Conservation (phyloP, 2,113 vertebrate genomes). For the Dicentrarchus labrax region DNA sequence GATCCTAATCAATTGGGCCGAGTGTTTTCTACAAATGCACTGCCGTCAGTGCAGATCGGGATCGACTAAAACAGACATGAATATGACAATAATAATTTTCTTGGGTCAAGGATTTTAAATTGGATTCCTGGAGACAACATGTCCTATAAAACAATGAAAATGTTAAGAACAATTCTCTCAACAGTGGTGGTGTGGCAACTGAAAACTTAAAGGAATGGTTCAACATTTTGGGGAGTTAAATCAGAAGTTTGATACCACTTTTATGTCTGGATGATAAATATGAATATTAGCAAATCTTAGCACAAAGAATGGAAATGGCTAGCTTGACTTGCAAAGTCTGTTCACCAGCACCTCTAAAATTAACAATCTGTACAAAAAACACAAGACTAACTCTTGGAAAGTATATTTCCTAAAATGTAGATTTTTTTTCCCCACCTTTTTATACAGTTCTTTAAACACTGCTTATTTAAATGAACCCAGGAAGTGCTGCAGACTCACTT, state of each 20-base stretch:
- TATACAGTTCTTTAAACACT: not conserved
- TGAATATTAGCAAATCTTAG: not conserved
- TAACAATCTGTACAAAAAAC: too few species aligned
- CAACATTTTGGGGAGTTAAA: not conserved
- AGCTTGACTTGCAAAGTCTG: not conserved
- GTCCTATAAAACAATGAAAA: not conserved
- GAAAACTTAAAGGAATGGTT: not conserved
- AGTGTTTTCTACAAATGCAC: not conserved
- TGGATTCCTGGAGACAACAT: not conserved
- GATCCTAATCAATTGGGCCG: constrained; percentile 33
- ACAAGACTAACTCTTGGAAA: too few species aligned
- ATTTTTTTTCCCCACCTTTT: too few species aligned
- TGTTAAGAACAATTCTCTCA: not conserved
- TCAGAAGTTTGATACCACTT: not conserved
- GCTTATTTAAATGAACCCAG: not conserved
- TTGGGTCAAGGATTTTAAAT: not conserved
- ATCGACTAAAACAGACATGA: not conserved
- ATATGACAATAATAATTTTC: not conserved
- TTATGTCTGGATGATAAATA: not conserved
- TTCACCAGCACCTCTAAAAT: not conserved
- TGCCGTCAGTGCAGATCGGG: not conserved
- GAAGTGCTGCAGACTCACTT: too few species aligned
- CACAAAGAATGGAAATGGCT: not conserved
- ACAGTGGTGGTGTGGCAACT: not conserved
- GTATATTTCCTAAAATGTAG: too few species aligned